Percentiles rank a stretch among this genome's conserved stretches.
These are phyloP conservation scores for Sparidentex hasta DNA, from an alignment of 2,797 vertebrate species.

Conservation along the genomic window DNA sequence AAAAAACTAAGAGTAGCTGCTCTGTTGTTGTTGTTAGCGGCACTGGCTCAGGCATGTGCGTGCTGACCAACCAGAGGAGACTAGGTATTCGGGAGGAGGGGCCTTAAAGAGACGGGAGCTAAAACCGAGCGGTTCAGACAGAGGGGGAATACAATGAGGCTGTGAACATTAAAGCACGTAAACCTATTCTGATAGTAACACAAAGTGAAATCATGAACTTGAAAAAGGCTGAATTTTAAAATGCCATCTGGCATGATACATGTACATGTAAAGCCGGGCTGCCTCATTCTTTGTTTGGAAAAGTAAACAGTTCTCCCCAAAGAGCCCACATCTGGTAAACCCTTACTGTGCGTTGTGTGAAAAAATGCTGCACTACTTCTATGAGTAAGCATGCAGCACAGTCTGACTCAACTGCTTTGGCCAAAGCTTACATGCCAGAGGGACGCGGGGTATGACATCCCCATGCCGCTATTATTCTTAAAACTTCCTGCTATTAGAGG, in stretches of 20 bases:
- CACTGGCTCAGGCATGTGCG: no score
- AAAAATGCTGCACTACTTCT: conserved; percentile 4
- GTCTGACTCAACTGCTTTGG: conserved; percentile 33
- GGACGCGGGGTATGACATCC: conserved; percentile 65
- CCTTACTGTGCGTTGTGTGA: neutral
- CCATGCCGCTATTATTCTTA: conserved; percentile 74
- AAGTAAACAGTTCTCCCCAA: neutral
- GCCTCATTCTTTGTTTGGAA: neutral
- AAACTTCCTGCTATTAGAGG: conserved; percentile 84
- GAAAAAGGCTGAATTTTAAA: neutral
- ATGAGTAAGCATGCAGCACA: conserved; percentile 4
- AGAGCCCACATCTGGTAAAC: neutral
- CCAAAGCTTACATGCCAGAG: conserved; percentile 53
- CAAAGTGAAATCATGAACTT: no score
- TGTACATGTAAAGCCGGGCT: neutral
- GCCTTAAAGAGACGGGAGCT: no score
- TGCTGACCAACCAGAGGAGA: no score
- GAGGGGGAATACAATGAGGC: no score
- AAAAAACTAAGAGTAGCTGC: no score
- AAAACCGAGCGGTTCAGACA: no score
- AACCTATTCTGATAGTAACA: no score
- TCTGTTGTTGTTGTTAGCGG: no score
- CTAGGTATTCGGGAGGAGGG: no score
- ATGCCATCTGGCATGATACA: neutral
- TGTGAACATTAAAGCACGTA: no score